A percentile compares a stretch with the other conserved stretches of the same genome.
Conservation (phyloP, 2,113 vertebrate species). For the Anolis sagrei region DNA sequence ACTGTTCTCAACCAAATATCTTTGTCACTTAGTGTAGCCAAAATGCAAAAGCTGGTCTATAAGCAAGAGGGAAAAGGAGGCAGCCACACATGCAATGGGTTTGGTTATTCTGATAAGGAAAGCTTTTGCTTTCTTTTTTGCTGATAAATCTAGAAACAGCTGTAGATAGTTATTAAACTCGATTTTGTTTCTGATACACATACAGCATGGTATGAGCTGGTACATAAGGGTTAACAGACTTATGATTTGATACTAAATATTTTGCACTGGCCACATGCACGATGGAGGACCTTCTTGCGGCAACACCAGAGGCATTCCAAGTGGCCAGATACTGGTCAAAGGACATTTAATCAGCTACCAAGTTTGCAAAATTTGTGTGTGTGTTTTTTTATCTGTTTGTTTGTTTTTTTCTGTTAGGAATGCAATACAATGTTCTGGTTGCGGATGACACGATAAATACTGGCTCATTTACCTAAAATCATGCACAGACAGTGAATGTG, state of each 20-base stretch:
- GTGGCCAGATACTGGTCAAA: no score
- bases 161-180: not conserved
- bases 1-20: slow-evolving; percentile 46
- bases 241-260: not conserved
- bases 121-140: slow-evolving; percentile 21
- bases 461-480: not conserved
- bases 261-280: no score
- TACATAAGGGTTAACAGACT: not conserved
- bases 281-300: no score
- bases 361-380: no score
- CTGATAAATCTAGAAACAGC: not conserved
- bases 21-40: not conserved
- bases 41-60: slow-evolving; percentile 20
- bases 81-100: slow-evolving; percentile 48
- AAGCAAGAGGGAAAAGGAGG: slow-evolving; percentile 30
- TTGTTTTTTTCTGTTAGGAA: no score
- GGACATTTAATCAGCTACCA: no score
- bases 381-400: no score
- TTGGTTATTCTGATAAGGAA: not conserved
- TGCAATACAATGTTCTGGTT: no score
- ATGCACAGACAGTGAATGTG: not conserved
- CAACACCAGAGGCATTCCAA: no score
- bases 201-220: not conserved
- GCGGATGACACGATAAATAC: no score
- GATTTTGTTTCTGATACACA: slow-evolving; percentile 5